phyloP scores from a whole-genome alignment of 2,888 invertebrate species.

The Morpho deidamia region DNA sequence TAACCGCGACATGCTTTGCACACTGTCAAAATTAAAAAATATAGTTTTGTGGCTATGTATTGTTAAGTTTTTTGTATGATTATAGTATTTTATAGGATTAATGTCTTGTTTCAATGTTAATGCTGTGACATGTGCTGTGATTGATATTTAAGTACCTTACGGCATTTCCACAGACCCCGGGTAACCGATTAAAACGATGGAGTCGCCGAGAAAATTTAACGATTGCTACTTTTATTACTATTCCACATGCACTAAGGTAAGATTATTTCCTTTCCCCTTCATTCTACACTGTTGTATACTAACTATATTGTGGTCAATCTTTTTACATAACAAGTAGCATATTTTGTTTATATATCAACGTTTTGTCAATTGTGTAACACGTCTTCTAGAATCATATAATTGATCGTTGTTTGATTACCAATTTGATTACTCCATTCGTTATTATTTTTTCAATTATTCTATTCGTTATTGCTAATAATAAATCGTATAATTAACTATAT shows the following conservation, averaged over 20 bases:
- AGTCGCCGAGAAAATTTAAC: conserved; percentile 86
- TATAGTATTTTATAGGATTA: background rate
- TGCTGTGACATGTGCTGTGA: conserved; percentile 34
- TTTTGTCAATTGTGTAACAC: conserved; percentile 19
- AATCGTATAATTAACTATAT: too few relatives aligned
- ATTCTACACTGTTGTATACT: background rate
- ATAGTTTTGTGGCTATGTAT: conserved; percentile 36
- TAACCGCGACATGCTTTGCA: conserved; percentile 60
- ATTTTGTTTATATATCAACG: conserved; percentile 16
- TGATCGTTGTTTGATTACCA: background rate
- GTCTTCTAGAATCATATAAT: background rate
- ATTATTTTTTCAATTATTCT: too few relatives aligned
- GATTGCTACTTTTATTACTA: conserved; percentile 95
- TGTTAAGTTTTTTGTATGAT: conserved; percentile 10
- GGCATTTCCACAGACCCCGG: conserved; percentile 56
- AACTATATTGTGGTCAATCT: conserved; percentile 1
- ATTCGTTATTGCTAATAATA: too few relatives aligned
- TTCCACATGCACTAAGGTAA: conserved; percentile 90
- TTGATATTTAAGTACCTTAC: conserved; percentile 14
- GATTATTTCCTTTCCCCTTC: conserved; percentile 18
- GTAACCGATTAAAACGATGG: conserved; percentile 72
- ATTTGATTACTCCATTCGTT: too few relatives aligned
- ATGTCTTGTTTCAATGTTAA: conserved; percentile 31
- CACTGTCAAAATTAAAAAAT: conserved; percentile 65
- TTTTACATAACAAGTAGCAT: conserved; percentile 13